Base-by-base conservation (phyloP, 2,113 vertebrate genomes). In the Calyptomena viridis region DNA sequence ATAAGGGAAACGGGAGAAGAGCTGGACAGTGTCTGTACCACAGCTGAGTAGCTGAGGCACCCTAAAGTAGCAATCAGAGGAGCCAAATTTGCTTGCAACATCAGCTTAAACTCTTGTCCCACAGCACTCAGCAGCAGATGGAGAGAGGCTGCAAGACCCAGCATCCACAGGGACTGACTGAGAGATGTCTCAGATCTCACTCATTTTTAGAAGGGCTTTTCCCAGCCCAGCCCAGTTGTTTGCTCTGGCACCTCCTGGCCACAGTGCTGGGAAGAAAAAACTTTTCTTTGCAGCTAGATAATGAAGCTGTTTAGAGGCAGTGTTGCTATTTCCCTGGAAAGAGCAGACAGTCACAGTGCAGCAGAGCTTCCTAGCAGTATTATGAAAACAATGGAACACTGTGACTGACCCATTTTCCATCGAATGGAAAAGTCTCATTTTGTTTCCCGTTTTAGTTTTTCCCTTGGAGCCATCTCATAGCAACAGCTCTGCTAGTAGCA, bases 361-460 rank as follows among this genome's bases (percentile, higher is more conserved):
- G 59, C 82, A 76, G 66, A 93, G 55, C 79, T 77, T 81, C 77
- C 82, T 49, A 82, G 52, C 72, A 91, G 44, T 20, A 55, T 21
- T 69, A 59, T 4, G 14, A 72, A 89, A 93, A 67, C 72, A 90
- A 75, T 3, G 3, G 37, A 90, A 75, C n/a, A 60, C 76, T 72
- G 47, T 5, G 52, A 72, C 47, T 95, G 92, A 92, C 94, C 93
- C 68, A 95, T 81, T 96, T 97, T 68, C 58, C 77, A 49, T 8
- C 28, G 53, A 84, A 92, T 19, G 40, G 60, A 95, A 94, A 93
- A 75, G 17, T 73, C 64, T 68, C 68, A 31, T 84, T 93, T 86
- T 91, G 79, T 78, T 92, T 87, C 94, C 88, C n/a, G 7, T 89
- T 94, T 96, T 84, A 96, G 72, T 91, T 94, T 80, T 53, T 87